A percentile compares a stretch with the other conserved stretches of the same genome.
phyloP scores from a whole-genome alignment of 2,113 vertebrate genomes.

The Gnathonemus echidnorhynchus region DNA sequence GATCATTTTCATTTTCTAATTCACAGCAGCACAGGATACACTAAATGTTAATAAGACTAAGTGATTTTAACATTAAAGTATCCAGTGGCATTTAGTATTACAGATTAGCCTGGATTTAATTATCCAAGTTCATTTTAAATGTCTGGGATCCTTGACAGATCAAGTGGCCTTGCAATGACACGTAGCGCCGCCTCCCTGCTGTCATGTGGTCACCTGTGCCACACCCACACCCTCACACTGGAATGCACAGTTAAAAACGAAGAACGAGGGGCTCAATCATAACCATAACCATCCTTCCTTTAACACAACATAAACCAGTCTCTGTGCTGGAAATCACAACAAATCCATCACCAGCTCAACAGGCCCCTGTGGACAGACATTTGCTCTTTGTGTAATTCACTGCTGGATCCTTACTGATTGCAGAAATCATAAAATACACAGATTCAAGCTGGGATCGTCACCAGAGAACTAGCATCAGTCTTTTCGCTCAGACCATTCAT shows the following conservation, averaged over 20 bases:
- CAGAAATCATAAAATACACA: neutral
- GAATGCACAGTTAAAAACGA: neutral
- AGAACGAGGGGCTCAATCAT: neutral
- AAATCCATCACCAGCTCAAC: neutral
- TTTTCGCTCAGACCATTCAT: slow-evolving; percentile 18
- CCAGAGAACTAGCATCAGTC: neutral
- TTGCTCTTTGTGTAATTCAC: neutral
- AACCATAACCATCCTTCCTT: neutral
- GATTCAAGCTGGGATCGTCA: neutral
- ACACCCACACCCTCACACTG: neutral
- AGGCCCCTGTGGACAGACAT: neutral
- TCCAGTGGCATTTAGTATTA: neutral
- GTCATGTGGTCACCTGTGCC: neutral
- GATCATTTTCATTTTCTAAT: neutral
- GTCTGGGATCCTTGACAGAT: neutral
- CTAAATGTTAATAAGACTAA: neutral
- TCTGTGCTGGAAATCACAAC: neutral
- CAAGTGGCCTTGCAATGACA: neutral
- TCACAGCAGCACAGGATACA: neutral
- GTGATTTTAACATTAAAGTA: neutral
- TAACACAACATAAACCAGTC: neutral
- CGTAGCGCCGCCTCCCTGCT: neutral
- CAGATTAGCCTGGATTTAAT: neutral
- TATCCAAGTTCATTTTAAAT: neutral
- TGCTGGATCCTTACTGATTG: neutral